Conservation (phyloP, 2,888 invertebrate genomes). For the Stomorhina lunata region DNA sequence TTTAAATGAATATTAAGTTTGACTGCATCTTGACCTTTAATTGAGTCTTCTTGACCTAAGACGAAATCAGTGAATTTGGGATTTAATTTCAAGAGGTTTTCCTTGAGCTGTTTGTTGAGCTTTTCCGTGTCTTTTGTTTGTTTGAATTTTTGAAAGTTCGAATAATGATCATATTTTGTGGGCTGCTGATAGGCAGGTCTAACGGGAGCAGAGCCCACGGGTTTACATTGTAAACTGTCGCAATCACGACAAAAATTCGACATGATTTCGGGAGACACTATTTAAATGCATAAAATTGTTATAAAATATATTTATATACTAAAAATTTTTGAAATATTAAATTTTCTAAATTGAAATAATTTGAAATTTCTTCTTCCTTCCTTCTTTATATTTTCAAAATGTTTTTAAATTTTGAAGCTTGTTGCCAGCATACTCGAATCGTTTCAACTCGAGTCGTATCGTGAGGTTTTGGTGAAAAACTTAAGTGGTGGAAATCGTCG, state of each 20-base stretch:
- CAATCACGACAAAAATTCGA: slow-evolving; percentile 69
- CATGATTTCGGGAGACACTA: slow-evolving; percentile 47
- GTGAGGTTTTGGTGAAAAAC: slow-evolving; percentile 78
- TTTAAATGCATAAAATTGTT: too few species aligned
- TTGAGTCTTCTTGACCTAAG: slow-evolving; percentile 59
- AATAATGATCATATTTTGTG: slow-evolving; percentile 73
- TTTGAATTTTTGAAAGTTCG: slow-evolving; percentile 69
- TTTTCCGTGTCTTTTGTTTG: slow-evolving; percentile 65
- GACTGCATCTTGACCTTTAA: too few species aligned
- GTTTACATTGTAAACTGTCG: slow-evolving; percentile 66
- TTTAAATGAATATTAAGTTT: too few species aligned
- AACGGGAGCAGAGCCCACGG: slow-evolving; percentile 67
- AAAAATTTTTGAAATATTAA: not conserved
- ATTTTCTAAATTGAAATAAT: too few species aligned
- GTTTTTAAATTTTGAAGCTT: slow-evolving; percentile 70
- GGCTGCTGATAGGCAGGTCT: slow-evolving; percentile 68
- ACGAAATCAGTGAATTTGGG: slow-evolving; percentile 69
- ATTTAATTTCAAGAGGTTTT: slow-evolving; percentile 68
- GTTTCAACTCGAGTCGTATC: slow-evolving; percentile 77
- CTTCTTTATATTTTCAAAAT: slow-evolving; percentile 23
- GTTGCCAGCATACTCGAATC: slow-evolving; percentile 74
- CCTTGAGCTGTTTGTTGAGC: slow-evolving; percentile 60
- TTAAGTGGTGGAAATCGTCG: slow-evolving; percentile 86
- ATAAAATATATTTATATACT: not conserved
- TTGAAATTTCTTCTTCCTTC: not conserved